Evolutionary conservation across 2,113 vertebrate species (phyloP).

Genomic region (Notechis scutatus): DNA sequence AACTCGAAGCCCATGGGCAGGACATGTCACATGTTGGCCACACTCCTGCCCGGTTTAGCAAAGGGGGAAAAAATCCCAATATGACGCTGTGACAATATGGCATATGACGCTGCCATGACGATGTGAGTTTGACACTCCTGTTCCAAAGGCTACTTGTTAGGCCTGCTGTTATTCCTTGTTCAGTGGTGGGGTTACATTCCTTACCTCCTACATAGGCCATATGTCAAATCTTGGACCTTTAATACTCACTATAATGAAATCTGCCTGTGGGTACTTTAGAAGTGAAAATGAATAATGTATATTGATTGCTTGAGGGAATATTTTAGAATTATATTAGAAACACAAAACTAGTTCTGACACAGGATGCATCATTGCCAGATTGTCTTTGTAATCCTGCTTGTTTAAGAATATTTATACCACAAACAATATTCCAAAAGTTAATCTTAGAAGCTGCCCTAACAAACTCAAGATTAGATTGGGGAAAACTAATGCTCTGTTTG

Average conservation of each 20-base stretch:
- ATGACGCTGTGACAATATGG: too few relatives aligned
- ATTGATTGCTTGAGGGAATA: background rate
- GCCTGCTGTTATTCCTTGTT: background rate
- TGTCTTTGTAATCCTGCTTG: conserved; percentile 24
- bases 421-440: conserved; percentile 26
- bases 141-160: background rate
- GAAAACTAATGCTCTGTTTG: background rate
- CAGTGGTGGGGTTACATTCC: conserved; percentile 25
- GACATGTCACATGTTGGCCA: too few relatives aligned
- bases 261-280: background rate
- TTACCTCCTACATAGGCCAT: conserved; percentile 9
- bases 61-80: too few relatives aligned
- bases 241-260: background rate
- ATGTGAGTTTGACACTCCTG: too few relatives aligned
- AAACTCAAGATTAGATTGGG: conserved; percentile 24
- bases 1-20: too few relatives aligned
- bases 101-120: too few relatives aligned
- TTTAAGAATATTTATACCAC: conserved; percentile 16
- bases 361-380: conserved; percentile 12
- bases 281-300: conserved; percentile 1
- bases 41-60: too few relatives aligned
- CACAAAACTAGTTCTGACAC: conserved; percentile 6
- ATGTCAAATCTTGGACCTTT: background rate
- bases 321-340: background rate
- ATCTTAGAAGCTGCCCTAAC: conserved; percentile 33